Evolutionary conservation across 1,140 invertebrate genomes (phyloP), one percentile per base, ranked within the genome.

Genomic region (Drosophila ironensis): DNA sequence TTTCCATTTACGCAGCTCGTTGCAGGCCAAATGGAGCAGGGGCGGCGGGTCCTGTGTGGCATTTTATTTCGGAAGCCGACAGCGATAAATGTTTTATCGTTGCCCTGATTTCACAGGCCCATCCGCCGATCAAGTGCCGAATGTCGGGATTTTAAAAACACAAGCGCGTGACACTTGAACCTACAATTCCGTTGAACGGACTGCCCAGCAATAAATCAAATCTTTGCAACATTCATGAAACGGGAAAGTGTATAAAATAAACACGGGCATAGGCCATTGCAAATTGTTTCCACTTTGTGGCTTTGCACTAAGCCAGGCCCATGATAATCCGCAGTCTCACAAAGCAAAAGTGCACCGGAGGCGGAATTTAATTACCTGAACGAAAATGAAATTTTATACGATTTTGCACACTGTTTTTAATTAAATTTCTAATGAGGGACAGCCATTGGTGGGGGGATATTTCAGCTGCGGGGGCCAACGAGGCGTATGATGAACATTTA

Each of bases 51-150:
- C 4, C 4, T n/a, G 3, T 9, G 17, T 9, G 35, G 24, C 44
- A 4, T 67, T 68, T 68, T 46, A 25, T 68, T 67, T 54, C 14
- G 14, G 68, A 68, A 68, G 64, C 68, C 48, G 64, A 24, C 41
- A 41, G 63, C 64, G 68, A 68, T 68, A 68, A 68, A 68, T 68
- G 41, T 56, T 68, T 68, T 67, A 68, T 68, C 40, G 41, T 2
- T 27, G 28, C 48, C 61, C 45, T 24, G 40, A 16, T 30, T 41
- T 59, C 16, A 16, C 16, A 28, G 37, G n/a, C 4, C 16, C 16
- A 9, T 9, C 17, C 37, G 4, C 16, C n/a, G 8, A 28, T 12
- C 12, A 51, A 35, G 16, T 53, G 40, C 20, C 30, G n/a, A n/a
- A n/a, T n/a, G n/a, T 68, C 61, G 33, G n/a, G n/a, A n/a, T 27